These are phyloP conservation scores for Epirrhoe tristata DNA, from an alignment of 2,888 invertebrate genomes.

Conservation along the genomic window DNA sequence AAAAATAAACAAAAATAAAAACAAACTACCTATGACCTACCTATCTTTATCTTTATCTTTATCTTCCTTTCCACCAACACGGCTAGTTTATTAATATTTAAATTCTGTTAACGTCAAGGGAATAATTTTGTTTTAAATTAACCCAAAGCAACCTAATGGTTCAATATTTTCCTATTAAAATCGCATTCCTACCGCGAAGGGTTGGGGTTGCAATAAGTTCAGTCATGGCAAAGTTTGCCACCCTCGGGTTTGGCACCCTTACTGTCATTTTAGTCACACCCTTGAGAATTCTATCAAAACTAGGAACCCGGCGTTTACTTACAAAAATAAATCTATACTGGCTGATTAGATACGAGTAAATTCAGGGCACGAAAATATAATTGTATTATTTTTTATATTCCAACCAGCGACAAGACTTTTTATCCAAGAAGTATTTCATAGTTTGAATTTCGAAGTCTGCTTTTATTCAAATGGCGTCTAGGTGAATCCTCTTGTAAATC, in stretches of 20 bases:
- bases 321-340: no score
- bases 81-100: not conserved
- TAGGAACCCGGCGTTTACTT: not conserved
- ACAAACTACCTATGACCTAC: no score
- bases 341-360: no score
- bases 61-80: no score
- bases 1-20: no score
- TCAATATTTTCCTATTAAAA: slow-evolving; percentile 29
- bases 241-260: slow-evolving; percentile 24
- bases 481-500: not conserved
- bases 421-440: no score
- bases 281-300: slow-evolving; percentile 5
- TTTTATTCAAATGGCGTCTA: not conserved
- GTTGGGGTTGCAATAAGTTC: slow-evolving; percentile 21
- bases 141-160: slow-evolving; percentile 19
- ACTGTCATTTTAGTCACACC: slow-evolving; percentile 10
- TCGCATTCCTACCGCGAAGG: slow-evolving; percentile 22
- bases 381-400: no score
- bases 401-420: no score
- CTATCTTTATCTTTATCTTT: no score
- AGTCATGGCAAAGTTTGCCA: slow-evolving; percentile 25
- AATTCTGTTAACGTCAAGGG: not conserved
- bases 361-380: no score
- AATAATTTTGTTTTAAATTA: slow-evolving; percentile 14
- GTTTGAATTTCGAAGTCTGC: no score